Conservation (phyloP, 2,888 invertebrate species). For the Trichacis sp. region DNA sequence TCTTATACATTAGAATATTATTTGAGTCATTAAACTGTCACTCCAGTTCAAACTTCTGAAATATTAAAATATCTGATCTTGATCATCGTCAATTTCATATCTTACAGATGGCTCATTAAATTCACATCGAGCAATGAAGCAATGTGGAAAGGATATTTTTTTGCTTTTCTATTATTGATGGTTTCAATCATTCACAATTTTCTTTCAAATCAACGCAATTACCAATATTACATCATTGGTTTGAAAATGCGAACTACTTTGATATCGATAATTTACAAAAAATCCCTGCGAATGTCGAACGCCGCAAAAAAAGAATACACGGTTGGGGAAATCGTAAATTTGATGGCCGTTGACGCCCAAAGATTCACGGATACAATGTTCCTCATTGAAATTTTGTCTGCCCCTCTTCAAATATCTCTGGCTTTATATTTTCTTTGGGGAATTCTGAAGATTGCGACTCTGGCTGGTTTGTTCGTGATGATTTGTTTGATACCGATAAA, state of each 20-base stretch:
- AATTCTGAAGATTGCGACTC: slow-evolving; percentile 84
- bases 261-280: slow-evolving; percentile 88
- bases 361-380: slow-evolving; percentile 86
- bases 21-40: no score
- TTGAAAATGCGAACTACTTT: slow-evolving; percentile 89
- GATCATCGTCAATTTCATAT: no score
- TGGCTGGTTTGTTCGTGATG: slow-evolving; percentile 95
- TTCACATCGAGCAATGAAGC: no score
- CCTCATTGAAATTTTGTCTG: slow-evolving; percentile 92
- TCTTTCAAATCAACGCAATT: slow-evolving; percentile 88
- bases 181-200: no score
- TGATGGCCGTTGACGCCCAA: slow-evolving; percentile 92
- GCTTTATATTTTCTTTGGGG: slow-evolving; percentile 89
- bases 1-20: no score
- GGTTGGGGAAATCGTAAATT: no score
- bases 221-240: slow-evolving; percentile 89
- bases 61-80: no score
- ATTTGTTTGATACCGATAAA: slow-evolving; percentile 92
- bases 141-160: no score
- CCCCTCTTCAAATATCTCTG: slow-evolving; percentile 88
- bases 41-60: no score
- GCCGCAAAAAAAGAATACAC: no score
- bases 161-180: no score
- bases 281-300: slow-evolving; percentile 84
- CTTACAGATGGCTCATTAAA: no score